Percentiles rank a stretch among this genome's conserved stretches.
phyloP scores from a whole-genome alignment of 53 echinoderm and acorn worm genomes.

The Holothuria leucospilota region DNA sequence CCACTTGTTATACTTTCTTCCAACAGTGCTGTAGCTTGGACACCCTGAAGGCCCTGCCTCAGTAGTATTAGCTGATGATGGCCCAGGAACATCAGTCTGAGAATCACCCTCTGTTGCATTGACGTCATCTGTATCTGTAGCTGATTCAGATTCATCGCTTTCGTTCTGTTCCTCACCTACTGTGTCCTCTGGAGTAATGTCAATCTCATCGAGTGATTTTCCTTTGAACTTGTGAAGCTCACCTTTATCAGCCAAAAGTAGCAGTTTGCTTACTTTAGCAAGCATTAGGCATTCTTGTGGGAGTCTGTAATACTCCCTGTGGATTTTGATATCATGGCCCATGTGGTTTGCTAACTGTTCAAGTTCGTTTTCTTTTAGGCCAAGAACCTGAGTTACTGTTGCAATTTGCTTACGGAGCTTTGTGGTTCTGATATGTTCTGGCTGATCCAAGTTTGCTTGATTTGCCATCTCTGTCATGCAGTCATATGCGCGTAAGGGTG shows the following conservation, averaged over 20 bases:
- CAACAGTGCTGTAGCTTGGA: background rate
- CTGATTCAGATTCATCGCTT: constrained; percentile 10
- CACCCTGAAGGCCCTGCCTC: no score
- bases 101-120: background rate
- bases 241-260: constrained; percentile 56
- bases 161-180: constrained; percentile 36
- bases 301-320: constrained; percentile 57
- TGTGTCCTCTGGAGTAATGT: no score
- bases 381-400: constrained; percentile 55
- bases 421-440: constrained; percentile 58
- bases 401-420: constrained; percentile 66
- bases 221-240: constrained; percentile 38
- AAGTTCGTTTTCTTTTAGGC: constrained; percentile 59
- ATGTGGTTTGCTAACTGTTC: constrained; percentile 47
- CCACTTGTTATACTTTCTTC: background rate
- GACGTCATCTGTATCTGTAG: no score
- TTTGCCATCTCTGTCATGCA: constrained; percentile 41
- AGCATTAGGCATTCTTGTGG: constrained; percentile 47
- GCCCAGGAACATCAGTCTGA: background rate
- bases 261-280: constrained; percentile 64
- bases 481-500: constrained; percentile 55
- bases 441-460: constrained; percentile 27
- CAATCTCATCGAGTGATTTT: constrained; percentile 55
- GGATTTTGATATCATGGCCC: constrained; percentile 60
- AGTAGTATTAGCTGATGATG: no score